Percentiles rank a stretch among this genome's conserved stretches.
Evolutionary conservation across 2,797 vertebrate species (phyloP).

Genomic region (Ceyx erithaca): DNA sequence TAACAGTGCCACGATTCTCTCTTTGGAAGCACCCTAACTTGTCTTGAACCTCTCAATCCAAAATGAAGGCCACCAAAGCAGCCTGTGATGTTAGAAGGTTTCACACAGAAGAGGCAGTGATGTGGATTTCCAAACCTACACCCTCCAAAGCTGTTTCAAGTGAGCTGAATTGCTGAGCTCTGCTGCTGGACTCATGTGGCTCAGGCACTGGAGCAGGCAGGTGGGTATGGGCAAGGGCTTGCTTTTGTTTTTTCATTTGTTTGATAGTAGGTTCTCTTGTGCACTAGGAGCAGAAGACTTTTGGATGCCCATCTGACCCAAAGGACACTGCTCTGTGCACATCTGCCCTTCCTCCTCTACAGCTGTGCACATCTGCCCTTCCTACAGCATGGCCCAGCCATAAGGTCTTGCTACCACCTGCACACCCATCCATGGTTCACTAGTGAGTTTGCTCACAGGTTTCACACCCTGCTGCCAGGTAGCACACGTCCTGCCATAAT

Average conservation of each 20-base stretch:
- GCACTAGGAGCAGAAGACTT: not conserved
- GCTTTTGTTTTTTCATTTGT: not conserved
- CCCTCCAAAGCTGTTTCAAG: not conserved
- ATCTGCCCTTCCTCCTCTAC: not conserved
- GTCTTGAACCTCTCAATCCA: not conserved
- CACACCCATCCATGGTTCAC: rapidly evolving
- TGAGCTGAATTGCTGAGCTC: not conserved
- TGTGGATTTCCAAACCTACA: not conserved
- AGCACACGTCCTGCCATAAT: not conserved
- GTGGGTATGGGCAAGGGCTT: not conserved
- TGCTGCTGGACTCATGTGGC: not conserved
- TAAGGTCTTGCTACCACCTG: rapidly evolving
- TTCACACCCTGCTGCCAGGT: not conserved
- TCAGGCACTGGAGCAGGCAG: rapidly evolving
- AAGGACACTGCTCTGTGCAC: not conserved
- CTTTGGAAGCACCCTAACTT: not conserved
- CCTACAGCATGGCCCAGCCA: rapidly evolving
- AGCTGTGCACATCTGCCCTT: too few species aligned
- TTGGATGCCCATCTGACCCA: not conserved
- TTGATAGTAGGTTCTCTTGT: not conserved
- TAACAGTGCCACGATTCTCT: not conserved
- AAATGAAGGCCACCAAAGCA: not conserved
- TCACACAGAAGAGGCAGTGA: not conserved
- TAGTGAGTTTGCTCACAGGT: not conserved
- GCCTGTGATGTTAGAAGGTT: not conserved